Conservation (phyloP, 2,888 invertebrate species). For the Cosmorhoe ocellata region DNA sequence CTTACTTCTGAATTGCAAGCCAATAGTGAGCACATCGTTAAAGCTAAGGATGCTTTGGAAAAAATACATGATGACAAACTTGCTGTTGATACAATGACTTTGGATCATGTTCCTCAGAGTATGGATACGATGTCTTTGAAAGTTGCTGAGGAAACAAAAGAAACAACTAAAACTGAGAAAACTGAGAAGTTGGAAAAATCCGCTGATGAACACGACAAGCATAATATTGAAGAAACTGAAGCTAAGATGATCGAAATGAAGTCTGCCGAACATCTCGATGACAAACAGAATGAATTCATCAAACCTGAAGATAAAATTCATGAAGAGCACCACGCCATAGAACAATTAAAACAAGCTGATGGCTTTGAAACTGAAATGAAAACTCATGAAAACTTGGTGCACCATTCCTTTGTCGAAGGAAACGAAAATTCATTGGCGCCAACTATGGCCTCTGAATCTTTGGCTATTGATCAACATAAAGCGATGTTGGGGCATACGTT, state of each 20-base stretch:
- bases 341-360: slow-evolving; percentile 16
- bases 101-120: slow-evolving; percentile 3
- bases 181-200: slow-evolving; percentile 7
- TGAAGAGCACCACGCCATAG: slow-evolving; percentile 7
- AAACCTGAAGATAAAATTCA: slow-evolving; percentile 12
- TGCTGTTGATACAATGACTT: neutral
- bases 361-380: slow-evolving; percentile 1
- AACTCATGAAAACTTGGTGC: slow-evolving; percentile 4
- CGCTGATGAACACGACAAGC: slow-evolving; percentile 10
- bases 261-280: slow-evolving; percentile 14
- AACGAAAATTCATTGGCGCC: slow-evolving; percentile 16
- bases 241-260: slow-evolving; percentile 18
- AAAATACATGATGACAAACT: neutral
- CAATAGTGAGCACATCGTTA: slow-evolving; percentile 3
- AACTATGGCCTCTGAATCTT: slow-evolving; percentile 4
- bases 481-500: slow-evolving; percentile 14
- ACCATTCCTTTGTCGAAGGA: slow-evolving; percentile 9
- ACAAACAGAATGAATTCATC: slow-evolving; percentile 3
- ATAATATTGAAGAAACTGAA: neutral
- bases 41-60: slow-evolving; percentile 4
- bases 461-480: slow-evolving; percentile 18
- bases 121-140: slow-evolving; percentile 16
- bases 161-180: slow-evolving; percentile 20
- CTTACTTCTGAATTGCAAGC: slow-evolving; percentile 6
- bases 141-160: slow-evolving; percentile 23